Percentiles rank a stretch among this genome's conserved stretches.
These are phyloP conservation scores for Rhopilema esculentum DNA, from an alignment of 30 jellyfish, hydroid and myxozoan species.

Conservation along the genomic window DNA sequence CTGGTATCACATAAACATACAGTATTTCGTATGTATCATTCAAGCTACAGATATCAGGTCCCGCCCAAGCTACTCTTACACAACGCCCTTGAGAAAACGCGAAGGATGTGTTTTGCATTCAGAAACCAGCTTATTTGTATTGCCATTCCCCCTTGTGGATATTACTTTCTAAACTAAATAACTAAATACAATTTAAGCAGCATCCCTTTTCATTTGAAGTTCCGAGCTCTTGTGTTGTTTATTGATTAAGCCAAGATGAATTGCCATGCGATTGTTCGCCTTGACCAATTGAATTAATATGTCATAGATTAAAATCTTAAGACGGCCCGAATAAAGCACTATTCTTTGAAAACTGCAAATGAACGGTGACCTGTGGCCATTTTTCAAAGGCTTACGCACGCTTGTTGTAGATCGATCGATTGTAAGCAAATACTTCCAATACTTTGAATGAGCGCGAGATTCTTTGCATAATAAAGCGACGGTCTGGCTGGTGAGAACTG, in stretches of 20 bases:
- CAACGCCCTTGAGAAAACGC: not conserved
- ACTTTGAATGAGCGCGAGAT: constrained; percentile 14
- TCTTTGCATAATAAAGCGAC: not conserved
- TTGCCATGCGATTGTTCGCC: not conserved
- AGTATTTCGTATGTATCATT: no score
- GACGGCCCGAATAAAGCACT: not conserved
- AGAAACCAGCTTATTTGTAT: not conserved
- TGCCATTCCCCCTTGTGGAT: not conserved
- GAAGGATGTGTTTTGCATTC: not conserved
- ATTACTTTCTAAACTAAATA: constrained; percentile 12
- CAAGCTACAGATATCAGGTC: not conserved
- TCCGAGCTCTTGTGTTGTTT: constrained; percentile 4
- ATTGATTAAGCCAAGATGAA: constrained; percentile 11
- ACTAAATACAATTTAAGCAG: not conserved
- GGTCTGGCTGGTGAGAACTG: not conserved
- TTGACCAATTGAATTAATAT: constrained; percentile 12
- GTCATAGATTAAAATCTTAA: not conserved
- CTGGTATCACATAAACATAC: no score
- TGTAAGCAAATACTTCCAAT: constrained; percentile 17
- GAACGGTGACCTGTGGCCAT: constrained; percentile 53
- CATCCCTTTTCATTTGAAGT: not conserved
- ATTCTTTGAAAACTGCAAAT: not conserved
- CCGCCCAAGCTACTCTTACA: not conserved
- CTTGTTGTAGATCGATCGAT: not conserved
- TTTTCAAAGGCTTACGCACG: constrained; percentile 7